Base-by-base conservation (phyloP, 2,888 invertebrate genomes). In the Perizoma flavofasciatum region DNA sequence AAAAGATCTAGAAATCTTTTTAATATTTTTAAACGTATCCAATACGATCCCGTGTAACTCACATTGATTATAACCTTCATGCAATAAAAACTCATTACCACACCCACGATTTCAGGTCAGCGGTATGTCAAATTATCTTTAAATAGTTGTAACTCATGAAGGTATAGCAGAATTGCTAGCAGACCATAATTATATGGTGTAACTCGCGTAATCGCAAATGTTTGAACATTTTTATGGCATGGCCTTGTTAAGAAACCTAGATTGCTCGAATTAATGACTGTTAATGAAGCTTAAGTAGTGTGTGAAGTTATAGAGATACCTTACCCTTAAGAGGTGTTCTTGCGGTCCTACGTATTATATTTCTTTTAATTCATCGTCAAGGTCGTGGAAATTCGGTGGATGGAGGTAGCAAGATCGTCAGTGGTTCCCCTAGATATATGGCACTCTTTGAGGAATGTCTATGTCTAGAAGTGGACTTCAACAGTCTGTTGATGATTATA, bases 1-100 rank as follows among this genome's bases (percentile, higher is more conserved):
- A n/a, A n/a, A n/a, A n/a, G 22, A 22, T 22, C 22, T 22, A 22
- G 37, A 5, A 5, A 37, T 37, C 37, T 5, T 7, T 37, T 37
- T 4, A 37, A 7, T 0, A 3, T 37, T 4, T 5, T 7, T 7
- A 37, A 3, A 5, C 5, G 5, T 37, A 7, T 37, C 37, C 6
- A 37, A 6, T 6, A 7, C 37, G 7, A 37, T 37, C 37, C 7
- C 1, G 5, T 37, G 6, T 37, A 37, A 7, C 41, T 33, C 3
- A 41, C 41, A n/a, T 10, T 41, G 6, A 10, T 41, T 41, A 22
- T 35, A 44, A 44, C 44, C 51, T 43, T 51, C 51, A 51, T 44
- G 43, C 53, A 54, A 54, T 54, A 54, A 54, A 53, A 54, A 53
- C 45, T 54, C 33, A 46, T 54, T 39, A 45, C 45, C 8, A 53